phyloP scores from a whole-genome alignment of 1,140 invertebrate genomes.

The Pseudachorutes palmiensis region DNA sequence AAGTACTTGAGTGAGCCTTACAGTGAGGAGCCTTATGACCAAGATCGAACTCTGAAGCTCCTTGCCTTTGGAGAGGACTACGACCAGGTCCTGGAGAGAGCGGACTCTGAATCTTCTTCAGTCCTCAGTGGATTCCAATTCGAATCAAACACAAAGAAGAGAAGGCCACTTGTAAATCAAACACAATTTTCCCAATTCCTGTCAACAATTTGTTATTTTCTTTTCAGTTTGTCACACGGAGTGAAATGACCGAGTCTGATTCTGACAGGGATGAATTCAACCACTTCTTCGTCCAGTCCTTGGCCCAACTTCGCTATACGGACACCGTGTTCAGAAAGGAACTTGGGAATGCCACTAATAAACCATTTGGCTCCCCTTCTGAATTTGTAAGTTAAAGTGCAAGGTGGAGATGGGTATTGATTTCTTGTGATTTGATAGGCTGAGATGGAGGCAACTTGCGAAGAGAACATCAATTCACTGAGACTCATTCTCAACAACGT shows the following conservation, averaged over 20 bases:
- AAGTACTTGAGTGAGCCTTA: constrained; percentile 85
- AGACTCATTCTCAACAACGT: constrained; percentile 47
- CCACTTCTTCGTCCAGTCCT: constrained; percentile 50
- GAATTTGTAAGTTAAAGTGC: constrained; percentile 36
- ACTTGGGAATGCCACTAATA: constrained; percentile 42
- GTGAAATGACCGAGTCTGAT: constrained; percentile 50
- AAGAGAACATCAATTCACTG: constrained; percentile 62
- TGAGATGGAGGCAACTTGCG: constrained; percentile 63
- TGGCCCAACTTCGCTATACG: constrained; percentile 48
- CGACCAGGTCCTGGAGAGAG: constrained; percentile 64
- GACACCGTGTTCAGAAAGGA: constrained; percentile 50
- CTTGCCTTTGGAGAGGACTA: constrained; percentile 87
- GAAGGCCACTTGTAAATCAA: constrained; percentile 30
- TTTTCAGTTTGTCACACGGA: constrained; percentile 24
- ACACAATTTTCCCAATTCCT: no score
- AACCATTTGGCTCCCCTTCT: constrained; percentile 16
- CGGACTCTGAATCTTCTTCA: constrained; percentile 37
- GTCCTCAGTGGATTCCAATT: constrained; percentile 34
- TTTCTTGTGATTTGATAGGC: constrained; percentile 60
- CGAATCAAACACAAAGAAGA: constrained; percentile 34
- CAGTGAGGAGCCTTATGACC: constrained; percentile 71
- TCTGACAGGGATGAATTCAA: constrained; percentile 57
- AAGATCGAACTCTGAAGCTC: constrained; percentile 64
- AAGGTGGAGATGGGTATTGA: no score
- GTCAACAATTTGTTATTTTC: no score